Evolutionary conservation across 2,113 vertebrate genomes (phyloP).

Genomic region (Xenus cinereus): DNA sequence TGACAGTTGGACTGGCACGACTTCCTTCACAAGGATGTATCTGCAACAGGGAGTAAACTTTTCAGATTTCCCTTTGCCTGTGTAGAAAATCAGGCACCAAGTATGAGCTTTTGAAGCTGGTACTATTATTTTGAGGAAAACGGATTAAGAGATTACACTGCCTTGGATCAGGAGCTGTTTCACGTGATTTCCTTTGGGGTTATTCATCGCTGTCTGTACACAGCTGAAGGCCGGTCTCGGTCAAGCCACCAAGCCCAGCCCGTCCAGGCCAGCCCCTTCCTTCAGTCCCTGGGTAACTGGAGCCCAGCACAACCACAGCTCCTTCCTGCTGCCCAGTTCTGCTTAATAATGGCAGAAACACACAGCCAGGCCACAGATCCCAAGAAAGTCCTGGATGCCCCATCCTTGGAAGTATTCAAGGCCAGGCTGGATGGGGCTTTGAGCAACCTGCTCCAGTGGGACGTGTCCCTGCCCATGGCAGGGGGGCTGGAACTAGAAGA

Average conservation of each 20-base stretch:
- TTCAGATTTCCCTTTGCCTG: not conserved
- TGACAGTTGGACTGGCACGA: not conserved
- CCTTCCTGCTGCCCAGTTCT: not conserved
- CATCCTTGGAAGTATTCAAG: not conserved
- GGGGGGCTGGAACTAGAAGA: not conserved
- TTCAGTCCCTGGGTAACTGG: rapidly evolving
- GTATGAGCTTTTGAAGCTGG: not conserved
- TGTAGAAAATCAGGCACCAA: not conserved
- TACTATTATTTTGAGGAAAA: not conserved
- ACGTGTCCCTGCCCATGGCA: not conserved
- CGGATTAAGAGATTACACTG: not conserved
- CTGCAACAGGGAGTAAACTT: not conserved
- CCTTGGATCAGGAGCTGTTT: not conserved
- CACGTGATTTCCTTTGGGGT: not conserved
- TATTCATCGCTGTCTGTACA: rapidly evolving
- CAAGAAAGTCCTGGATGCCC: not conserved
- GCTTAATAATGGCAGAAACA: not conserved
- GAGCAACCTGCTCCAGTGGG: not conserved
- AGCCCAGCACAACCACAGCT: rapidly evolving
- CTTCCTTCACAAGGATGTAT: not conserved
- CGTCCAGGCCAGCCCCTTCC: rapidly evolving
- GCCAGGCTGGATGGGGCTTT: not conserved
- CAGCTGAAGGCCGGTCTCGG: rapidly evolving
- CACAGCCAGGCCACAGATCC: not conserved
- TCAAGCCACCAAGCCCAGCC: rapidly evolving